A percentile compares a stretch with the other conserved stretches of the same genome.
phyloP scores from a whole-genome alignment of 2,797 vertebrate species.

The Peromyscus melanophrys region DNA sequence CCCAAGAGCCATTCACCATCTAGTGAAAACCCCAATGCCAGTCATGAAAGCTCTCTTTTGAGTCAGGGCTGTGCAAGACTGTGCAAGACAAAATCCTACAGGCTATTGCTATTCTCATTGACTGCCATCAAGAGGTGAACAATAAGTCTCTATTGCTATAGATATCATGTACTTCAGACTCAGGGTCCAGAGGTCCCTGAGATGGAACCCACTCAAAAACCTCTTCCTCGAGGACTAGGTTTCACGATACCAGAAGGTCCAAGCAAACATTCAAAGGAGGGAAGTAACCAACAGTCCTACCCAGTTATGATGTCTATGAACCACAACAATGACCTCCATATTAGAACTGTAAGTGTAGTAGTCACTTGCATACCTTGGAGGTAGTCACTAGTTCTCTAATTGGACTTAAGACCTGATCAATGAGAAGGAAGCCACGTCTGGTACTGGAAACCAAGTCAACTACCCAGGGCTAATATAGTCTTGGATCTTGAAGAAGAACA shows the following conservation, averaged over 20 bases:
- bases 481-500: neutral
- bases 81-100: neutral
- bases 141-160: neutral
- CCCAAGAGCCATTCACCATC: neutral
- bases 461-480: neutral
- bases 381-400: neutral
- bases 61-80: neutral
- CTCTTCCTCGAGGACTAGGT: neutral
- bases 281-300: neutral
- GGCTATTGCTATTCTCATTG: neutral
- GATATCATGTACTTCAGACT: neutral
- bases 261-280: neutral
- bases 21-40: neutral
- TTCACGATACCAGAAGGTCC: neutral
- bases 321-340: neutral
- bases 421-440: neutral
- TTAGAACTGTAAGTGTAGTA: neutral
- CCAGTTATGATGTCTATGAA: neutral
- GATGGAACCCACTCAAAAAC: neutral
- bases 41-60: neutral
- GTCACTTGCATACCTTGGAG: no score
- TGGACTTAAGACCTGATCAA: no score
- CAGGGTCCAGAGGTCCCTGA: neutral
- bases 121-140: neutral
- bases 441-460: neutral